Percentiles rank a stretch among this genome's conserved stretches.
Conservation (phyloP, 2,113 vertebrate genomes). For the Anolis sagrei region DNA sequence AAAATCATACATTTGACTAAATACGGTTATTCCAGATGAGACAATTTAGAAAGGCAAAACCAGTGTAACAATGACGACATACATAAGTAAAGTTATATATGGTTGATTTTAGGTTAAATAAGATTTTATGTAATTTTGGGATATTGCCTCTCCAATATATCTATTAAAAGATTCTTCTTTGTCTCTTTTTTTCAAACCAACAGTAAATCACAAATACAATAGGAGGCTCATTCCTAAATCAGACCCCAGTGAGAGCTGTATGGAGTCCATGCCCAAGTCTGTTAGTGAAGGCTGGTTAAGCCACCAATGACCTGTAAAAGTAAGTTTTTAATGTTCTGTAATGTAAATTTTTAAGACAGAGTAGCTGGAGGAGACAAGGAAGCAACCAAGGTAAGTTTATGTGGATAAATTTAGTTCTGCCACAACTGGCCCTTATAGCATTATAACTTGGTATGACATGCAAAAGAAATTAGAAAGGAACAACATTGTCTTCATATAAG, state of each 20-base stretch:
- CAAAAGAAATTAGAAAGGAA: neutral
- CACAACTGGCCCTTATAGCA: neutral
- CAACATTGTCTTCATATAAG: neutral
- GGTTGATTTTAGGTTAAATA: neutral
- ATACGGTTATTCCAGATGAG: neutral
- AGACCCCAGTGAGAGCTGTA: neutral
- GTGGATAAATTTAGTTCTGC: neutral
- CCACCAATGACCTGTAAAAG: neutral
- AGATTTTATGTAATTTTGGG: neutral
- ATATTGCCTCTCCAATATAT: neutral
- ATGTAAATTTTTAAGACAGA: neutral
- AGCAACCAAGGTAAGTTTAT: slow-evolving; percentile 1
- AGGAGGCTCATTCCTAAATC: neutral
- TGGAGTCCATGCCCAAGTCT: neutral
- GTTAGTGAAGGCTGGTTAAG: neutral
- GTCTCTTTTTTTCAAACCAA: neutral
- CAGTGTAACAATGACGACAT: neutral
- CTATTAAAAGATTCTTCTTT: neutral
- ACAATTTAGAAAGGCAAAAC: neutral
- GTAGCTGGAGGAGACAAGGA: neutral
- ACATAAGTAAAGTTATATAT: neutral
- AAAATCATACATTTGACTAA: neutral
- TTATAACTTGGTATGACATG: neutral
- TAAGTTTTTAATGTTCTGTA: neutral
- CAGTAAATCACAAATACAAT: neutral